A percentile compares a stretch with the other conserved stretches of the same genome.
Conservation (phyloP, 2,888 invertebrate species). For the Melolontha melolontha region DNA sequence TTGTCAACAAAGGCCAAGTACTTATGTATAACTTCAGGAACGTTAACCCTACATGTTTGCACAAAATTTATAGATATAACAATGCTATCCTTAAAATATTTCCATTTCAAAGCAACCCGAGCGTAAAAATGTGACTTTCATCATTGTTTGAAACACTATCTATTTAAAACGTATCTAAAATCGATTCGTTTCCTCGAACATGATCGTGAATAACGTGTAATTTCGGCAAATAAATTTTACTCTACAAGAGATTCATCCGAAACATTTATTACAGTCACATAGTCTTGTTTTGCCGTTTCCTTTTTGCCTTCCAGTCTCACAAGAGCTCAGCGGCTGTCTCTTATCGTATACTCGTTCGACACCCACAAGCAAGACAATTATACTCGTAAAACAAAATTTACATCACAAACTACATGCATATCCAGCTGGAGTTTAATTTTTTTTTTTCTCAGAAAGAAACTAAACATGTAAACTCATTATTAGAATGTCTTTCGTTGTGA, state of each 20-base stretch:
- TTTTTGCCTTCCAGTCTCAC: constrained; percentile 19
- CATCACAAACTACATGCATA: constrained; percentile 21
- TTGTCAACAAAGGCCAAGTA: too few relatives aligned
- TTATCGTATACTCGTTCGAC: constrained; percentile 34
- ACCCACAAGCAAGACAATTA: constrained; percentile 38
- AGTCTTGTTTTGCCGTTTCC: constrained; percentile 20
- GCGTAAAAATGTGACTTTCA: too few relatives aligned
- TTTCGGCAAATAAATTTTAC: constrained; percentile 23
- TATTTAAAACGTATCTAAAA: background rate
- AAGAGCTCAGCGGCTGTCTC: constrained; percentile 10
- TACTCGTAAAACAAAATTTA: constrained; percentile 41
- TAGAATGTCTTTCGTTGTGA: constrained; percentile 11
- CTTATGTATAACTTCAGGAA: too few relatives aligned
- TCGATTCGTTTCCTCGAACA: background rate
- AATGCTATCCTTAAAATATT: too few relatives aligned
- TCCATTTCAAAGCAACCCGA: too few relatives aligned
- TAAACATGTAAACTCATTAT: constrained; percentile 10
- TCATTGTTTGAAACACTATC: too few relatives aligned
- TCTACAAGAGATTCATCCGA: constrained; percentile 9
- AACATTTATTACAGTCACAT: constrained; percentile 28
- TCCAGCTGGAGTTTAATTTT: constrained; percentile 15
- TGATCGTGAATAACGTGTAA: constrained; percentile 18
- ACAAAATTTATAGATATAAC: too few relatives aligned
- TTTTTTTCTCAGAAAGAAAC: constrained; percentile 7
- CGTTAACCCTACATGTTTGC: too few relatives aligned